Evolutionary conservation across 2,797 vertebrate species (phyloP).

Genomic region (Sebastes elongatus): DNA sequence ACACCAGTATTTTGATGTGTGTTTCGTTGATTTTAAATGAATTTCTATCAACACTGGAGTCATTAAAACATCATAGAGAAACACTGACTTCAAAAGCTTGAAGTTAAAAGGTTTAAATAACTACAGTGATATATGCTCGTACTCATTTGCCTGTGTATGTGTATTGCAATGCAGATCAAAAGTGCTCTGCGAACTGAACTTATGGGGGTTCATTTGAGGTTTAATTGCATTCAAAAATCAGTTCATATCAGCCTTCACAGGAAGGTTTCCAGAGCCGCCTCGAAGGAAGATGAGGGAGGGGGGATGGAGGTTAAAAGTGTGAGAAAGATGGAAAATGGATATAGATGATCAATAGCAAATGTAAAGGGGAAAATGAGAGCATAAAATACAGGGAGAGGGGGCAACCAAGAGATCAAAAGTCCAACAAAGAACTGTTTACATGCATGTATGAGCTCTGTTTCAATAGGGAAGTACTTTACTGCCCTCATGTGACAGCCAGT

Average conservation of each 20-base stretch:
- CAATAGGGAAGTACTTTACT: slow-evolving; percentile 1
- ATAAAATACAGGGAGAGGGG: not conserved
- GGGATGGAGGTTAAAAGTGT: not conserved
- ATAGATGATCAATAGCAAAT: not conserved
- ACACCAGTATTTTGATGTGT: not conserved
- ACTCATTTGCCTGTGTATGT: not conserved
- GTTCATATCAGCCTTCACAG: not conserved
- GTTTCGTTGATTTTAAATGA: not conserved
- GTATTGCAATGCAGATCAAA: not conserved
- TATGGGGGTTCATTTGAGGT: slow-evolving; percentile 35
- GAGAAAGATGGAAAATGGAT: not conserved
- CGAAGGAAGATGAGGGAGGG: not conserved
- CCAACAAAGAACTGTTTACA: not conserved
- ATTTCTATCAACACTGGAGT: not conserved
- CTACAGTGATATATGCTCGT: not conserved
- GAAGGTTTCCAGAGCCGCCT: not conserved
- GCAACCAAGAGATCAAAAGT: not conserved
- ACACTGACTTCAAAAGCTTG: not conserved
- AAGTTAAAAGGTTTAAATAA: not conserved
- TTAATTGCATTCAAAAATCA: slow-evolving; percentile 49
- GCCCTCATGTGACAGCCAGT: slow-evolving; percentile 9
- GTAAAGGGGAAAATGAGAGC: not conserved
- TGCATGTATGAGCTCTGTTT: not conserved
- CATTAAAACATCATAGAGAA: not conserved
- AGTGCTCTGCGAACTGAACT: not conserved